Base-by-base conservation (phyloP, 2,797 vertebrate genomes). In the Tokudaia tokunoshimensis region DNA sequence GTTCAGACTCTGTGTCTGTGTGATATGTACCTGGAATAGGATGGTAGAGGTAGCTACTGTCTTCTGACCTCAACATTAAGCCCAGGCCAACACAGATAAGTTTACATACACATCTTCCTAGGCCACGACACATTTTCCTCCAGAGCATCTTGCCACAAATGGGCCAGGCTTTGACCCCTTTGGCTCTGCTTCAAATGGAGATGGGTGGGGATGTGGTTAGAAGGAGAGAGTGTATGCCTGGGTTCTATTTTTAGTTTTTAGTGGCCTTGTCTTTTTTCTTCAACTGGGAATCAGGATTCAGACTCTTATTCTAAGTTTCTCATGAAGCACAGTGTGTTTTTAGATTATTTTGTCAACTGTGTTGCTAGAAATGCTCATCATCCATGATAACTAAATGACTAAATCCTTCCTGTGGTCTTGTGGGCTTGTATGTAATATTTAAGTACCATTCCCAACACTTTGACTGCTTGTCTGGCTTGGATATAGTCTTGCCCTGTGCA, bases 1-100 rank as follows among this genome's bases (percentile, higher is more conserved):
- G 79, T 96, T 95, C 61, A 89, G 65, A 41, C 75, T 96, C n/a
- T 74, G 0, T 92, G 6, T 70, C 47, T 94, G 67, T 65, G 59
- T 63, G 41, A 3, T 50, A 83, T 24, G 31, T 72, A 29, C 61
- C 47, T 55, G 8, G 37, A 76, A 50, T 67, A 47, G 57, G 6
- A 47, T 83, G 79, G 57, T 34, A 8, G 41, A 47, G 24, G 6
- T n/a, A 61, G 72, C 22, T 55, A 13, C 12, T 47, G 31, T 75
- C n/a, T 59, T 61, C 63, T 55, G 87, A 31, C 52, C 20, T 72
- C 78, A 81, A 2, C 41, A 17, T 50, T 41, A 79, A 95, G 31
- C 24, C 17, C 34, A 94, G 41, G 19, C 24, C 50, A 63, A 57
- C 31, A 47, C 44, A 52, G 59, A 34, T 8, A 29, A 55, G 44